Evolutionary conservation across 2,888 invertebrate genomes (phyloP), one percentile per base, ranked within the genome.

Genomic region (Caenorhabditis uteleia): DNA sequence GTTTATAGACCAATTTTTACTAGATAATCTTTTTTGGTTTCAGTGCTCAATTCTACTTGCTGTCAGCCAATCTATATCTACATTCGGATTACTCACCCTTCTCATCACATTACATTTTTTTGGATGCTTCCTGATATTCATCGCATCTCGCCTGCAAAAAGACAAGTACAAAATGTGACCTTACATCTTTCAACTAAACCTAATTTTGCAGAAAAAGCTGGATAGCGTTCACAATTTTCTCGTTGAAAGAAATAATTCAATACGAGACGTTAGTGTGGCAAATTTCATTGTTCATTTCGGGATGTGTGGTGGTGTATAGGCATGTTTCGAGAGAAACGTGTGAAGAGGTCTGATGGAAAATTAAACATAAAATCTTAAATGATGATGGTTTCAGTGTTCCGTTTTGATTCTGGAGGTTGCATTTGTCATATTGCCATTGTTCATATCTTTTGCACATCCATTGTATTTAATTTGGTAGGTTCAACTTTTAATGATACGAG

Each of bases 41-140:
- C 61, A 69, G 66, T 74, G 74, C 29, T 70, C 68, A 0, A 62
- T 70, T 29, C 51, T 74, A 2, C 48, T 74, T 8, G 74, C 74
- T 0, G 54, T 74, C 8, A 47, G 59, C 8, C 42, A 68, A 8
- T 47, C 59, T 3, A 54, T 58, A 20, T 29, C 68, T 20, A 61
- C 59, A 2, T 74, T 72, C 27, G 53, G 50, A 12, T 51, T 72
- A 3, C 55, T 74, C 1, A 72, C 74, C 8, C 29, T 68, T 12
- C 45, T 74, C 2, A 72, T 74, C 23, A n/a, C 57, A 33, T 48
- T 68, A 6, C 62, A 72, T 18, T 58, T 59, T 6, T 25, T 57
- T 3, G 68, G 70, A 3, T 48, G 66, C 8, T 20, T 46, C 6
- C 29, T 61, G 10, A 50, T 61, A 1, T n/a, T 27, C 1, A 31